phyloP scores from a whole-genome alignment of 2,888 invertebrate genomes.

The Drosophila mercatorum region DNA sequence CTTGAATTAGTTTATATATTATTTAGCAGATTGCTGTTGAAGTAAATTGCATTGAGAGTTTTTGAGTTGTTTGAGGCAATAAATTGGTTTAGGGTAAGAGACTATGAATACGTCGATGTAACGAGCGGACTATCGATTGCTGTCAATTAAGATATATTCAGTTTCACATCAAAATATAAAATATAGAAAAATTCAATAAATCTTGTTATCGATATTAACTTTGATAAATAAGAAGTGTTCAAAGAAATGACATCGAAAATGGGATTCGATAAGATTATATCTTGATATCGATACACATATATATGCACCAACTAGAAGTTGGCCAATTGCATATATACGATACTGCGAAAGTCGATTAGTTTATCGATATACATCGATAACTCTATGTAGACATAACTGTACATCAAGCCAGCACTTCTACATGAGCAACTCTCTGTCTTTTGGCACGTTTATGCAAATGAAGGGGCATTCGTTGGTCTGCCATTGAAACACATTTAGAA shows the following conservation, averaged over 20 bases:
- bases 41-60: background rate
- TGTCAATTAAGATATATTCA: too few species aligned
- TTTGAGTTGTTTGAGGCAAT: too few species aligned
- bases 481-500: slow-evolving; percentile 17
- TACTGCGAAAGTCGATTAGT: too few species aligned
- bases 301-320: too few species aligned
- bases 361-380: background rate
- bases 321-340: too few species aligned
- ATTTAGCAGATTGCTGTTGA: background rate
- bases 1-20: background rate
- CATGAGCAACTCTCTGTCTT: background rate
- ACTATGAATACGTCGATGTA: background rate
- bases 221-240: too few species aligned
- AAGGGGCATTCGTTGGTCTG: slow-evolving; percentile 31
- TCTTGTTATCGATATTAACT: too few species aligned
- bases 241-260: too few species aligned
- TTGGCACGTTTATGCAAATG: background rate
- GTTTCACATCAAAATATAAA: background rate
- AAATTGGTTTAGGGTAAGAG: background rate
- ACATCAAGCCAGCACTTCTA: background rate
- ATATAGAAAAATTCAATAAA: background rate
- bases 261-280: too few species aligned
- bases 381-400: background rate
- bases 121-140: too few species aligned
- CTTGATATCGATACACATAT: too few species aligned